Evolutionary conservation across 1,140 invertebrate genomes (phyloP).

Genomic region (Cherax quadricarinatus): DNA sequence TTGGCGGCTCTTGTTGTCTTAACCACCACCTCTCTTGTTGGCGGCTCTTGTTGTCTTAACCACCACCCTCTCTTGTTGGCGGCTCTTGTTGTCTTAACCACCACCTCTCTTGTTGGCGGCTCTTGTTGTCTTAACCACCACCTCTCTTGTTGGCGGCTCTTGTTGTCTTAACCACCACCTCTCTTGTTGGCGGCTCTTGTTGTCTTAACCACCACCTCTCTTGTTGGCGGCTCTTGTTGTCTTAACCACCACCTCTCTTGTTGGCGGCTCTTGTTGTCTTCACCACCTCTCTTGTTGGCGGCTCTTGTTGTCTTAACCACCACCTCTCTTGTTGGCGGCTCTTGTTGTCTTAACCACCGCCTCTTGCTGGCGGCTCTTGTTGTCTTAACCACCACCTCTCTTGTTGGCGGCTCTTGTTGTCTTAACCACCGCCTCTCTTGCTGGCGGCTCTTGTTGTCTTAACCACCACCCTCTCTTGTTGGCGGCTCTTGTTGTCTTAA

Average conservation of each 20-base stretch:
- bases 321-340: not conserved
- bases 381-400: too few relatives aligned
- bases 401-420: not conserved
- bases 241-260: too few relatives aligned
- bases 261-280: too few relatives aligned
- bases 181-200: not conserved
- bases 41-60: not conserved
- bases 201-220: too few relatives aligned
- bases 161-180: too few relatives aligned
- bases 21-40: too few relatives aligned
- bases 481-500: not conserved
- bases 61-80: too few relatives aligned
- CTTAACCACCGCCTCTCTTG: too few relatives aligned
- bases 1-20: not conserved
- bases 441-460: not conserved
- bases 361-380: not conserved
- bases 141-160: not conserved
- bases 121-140: not conserved
- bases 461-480: too few relatives aligned
- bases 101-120: too few relatives aligned
- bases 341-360: too few relatives aligned
- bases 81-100: not conserved
- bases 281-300: too few relatives aligned
- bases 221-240: not conserved
- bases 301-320: not conserved